Base-by-base conservation (phyloP, 2,888 invertebrate species). In the Acheta domesticus region DNA sequence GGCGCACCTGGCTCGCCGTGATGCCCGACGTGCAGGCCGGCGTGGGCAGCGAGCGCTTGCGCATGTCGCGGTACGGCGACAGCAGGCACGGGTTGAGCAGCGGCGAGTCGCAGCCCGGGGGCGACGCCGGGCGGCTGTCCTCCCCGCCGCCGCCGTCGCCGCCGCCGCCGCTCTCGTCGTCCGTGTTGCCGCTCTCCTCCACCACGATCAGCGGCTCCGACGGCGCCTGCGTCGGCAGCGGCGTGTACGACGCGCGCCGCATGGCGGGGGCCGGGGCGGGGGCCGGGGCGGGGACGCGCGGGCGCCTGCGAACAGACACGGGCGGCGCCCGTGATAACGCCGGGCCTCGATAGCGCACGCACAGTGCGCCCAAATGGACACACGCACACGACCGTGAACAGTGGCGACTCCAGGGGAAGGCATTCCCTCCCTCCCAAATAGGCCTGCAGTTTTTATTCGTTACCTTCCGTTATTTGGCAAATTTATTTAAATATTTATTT, bases 1-100 rank as follows among this genome's bases (percentile, higher is more conserved):
- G 90, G 48, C 95, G 90, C 78, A 95, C 94, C 76, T 76, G 76
- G 11, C 48, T 48, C 74, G 95, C 95, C 75, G 95, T 95, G 80
- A 95, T 95, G 78, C 95, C 95, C 80, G 94, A 92, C 48, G 93
- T 93, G 84, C 95, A 95, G 83, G 94, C 92, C 2, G 95, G 95
- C 0, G 95, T 94, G 2, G 95, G 95, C 83, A 95, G 87, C 48
- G 95, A 95, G 84, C 94, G 93, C 85, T 95, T 95, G 84, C 95
- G 90, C 1, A 92, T 91, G 84, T 94, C 93, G 36, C 94, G 89
- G 79, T 80, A 81, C 8, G 95, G 95, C 0, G 94, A 94, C 79
- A 95, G 87, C 78, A 95, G 89, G 87, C 93, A 94, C 0, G 95
- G 95, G 87, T 94, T 94, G 81, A 88, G 86, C 3, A 91, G 91